Evolutionary conservation across 2,888 invertebrate species (phyloP).

Genomic region (Meganola albula): DNA sequence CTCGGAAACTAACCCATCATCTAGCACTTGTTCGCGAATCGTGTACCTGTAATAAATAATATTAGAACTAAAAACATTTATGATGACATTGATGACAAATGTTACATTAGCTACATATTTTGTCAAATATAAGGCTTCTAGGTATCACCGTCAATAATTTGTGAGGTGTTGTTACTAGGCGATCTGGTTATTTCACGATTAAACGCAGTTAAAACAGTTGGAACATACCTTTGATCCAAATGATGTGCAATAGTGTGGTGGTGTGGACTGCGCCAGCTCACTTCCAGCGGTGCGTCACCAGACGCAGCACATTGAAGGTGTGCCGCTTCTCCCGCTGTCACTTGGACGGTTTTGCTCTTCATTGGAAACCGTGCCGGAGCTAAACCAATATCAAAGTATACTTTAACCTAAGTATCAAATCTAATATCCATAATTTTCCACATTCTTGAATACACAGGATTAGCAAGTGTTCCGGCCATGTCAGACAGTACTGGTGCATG

Average conservation of each 20-base stretch:
- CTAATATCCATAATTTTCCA: too few relatives aligned
- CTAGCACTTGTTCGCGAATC: conserved; percentile 85
- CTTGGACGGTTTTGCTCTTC: conserved; percentile 88
- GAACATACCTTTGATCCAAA: conserved; percentile 80
- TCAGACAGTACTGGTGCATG: too few relatives aligned
- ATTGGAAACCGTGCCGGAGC: conserved; percentile 91
- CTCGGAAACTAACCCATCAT: conserved; percentile 90
- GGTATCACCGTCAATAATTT: too few relatives aligned
- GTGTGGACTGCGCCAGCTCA: conserved; percentile 90
- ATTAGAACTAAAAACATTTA: not conserved
- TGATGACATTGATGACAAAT: not conserved
- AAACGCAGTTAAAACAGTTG: not conserved
- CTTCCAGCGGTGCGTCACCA: conserved; percentile 92
- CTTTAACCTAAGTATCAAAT: not conserved
- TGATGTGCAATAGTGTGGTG: conserved; percentile 82
- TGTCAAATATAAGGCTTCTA: too few relatives aligned
- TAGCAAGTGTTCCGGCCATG: too few relatives aligned
- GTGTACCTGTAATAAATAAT: conserved; percentile 74
- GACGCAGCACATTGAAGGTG: conserved; percentile 91
- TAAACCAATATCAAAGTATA: too few relatives aligned
- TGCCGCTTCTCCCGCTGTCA: conserved; percentile 89
- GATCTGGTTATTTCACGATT: too few relatives aligned
- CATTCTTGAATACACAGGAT: too few relatives aligned
- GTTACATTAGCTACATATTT: too few relatives aligned
- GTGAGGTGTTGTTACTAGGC: too few relatives aligned